A percentile compares a stretch with the other conserved stretches of the same genome.
Conservation (phyloP, 2,888 invertebrate genomes). For the Cantharis rustica region DNA sequence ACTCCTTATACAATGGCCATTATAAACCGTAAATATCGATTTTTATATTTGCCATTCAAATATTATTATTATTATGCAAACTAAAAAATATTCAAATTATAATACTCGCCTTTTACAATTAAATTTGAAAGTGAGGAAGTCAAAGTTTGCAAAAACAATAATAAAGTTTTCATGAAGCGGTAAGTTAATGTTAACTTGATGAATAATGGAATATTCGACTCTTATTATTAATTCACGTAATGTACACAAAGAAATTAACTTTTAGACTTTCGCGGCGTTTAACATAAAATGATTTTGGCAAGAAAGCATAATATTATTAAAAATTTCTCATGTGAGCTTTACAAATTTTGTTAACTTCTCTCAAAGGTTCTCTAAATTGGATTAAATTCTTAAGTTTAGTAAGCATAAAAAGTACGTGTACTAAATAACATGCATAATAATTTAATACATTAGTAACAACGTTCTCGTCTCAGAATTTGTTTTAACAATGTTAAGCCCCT, state of each 20-base stretch:
- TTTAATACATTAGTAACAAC: not conserved
- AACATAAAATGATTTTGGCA: slow-evolving; percentile 29
- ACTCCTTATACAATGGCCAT: not conserved
- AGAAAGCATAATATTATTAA: slow-evolving; percentile 35
- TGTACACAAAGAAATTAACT: slow-evolving; percentile 38
- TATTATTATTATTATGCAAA: not conserved
- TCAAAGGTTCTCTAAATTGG: slow-evolving; percentile 20
- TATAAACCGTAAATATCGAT: not conserved
- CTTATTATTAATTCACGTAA: slow-evolving; percentile 33
- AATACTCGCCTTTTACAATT: not conserved
- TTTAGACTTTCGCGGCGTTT: slow-evolving; percentile 33
- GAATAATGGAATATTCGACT: slow-evolving; percentile 37
- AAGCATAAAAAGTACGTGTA: not conserved
- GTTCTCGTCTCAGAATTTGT: not conserved
- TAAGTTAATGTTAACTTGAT: slow-evolving; percentile 29
- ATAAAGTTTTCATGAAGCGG: slow-evolving; percentile 21
- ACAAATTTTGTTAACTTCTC: slow-evolving; percentile 29
- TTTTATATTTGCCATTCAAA: not conserved
- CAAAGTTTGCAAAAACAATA: slow-evolving; percentile 17
- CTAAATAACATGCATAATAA: not conserved
- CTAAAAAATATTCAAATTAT: not conserved
- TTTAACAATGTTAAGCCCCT: not conserved
- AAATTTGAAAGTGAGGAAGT: not conserved
- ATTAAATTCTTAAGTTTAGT: slow-evolving; percentile 2
- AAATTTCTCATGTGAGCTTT: slow-evolving; percentile 35